phyloP scores from a whole-genome alignment of 1,140 invertebrate species.

The Aphis gossypii region DNA sequence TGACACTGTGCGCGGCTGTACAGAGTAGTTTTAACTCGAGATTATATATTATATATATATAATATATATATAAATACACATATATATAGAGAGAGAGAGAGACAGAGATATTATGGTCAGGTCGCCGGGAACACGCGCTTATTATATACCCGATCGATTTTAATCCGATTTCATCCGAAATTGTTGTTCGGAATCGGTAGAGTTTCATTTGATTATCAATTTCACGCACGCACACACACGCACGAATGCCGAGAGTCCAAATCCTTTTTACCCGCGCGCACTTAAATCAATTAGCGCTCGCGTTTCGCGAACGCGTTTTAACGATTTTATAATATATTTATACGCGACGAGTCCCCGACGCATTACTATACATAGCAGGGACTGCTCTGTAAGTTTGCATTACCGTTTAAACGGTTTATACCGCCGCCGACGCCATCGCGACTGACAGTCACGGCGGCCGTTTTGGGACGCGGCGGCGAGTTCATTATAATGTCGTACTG shows the following conservation, averaged over 20 bases:
- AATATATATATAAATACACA: too few relatives aligned
- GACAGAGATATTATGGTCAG: not conserved
- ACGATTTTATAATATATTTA: constrained; percentile 20
- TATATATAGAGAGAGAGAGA: not conserved
- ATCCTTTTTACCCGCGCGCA: not conserved
- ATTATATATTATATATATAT: not conserved
- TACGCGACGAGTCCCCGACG: not conserved
- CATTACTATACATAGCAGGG: not conserved
- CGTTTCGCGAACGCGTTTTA: not conserved
- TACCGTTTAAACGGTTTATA: constrained; percentile 7
- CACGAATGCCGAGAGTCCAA: not conserved
- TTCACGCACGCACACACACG: not conserved
- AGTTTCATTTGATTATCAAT: constrained; percentile 18
- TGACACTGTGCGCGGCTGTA: not conserved
- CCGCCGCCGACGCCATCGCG: not conserved
- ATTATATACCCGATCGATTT: not conserved
- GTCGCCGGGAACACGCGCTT: not conserved
- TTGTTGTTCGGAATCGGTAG: constrained; percentile 4
- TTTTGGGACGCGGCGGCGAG: not conserved
- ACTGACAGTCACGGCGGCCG: not conserved
- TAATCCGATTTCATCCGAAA: constrained; percentile 5
- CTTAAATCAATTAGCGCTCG: not conserved
- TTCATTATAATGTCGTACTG: not conserved
- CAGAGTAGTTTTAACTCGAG: not conserved
- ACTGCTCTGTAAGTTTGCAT: not conserved